These are phyloP conservation scores for Scaptomyza pallida DNA, from an alignment of 1,140 invertebrate genomes.

Conservation along the genomic window DNA sequence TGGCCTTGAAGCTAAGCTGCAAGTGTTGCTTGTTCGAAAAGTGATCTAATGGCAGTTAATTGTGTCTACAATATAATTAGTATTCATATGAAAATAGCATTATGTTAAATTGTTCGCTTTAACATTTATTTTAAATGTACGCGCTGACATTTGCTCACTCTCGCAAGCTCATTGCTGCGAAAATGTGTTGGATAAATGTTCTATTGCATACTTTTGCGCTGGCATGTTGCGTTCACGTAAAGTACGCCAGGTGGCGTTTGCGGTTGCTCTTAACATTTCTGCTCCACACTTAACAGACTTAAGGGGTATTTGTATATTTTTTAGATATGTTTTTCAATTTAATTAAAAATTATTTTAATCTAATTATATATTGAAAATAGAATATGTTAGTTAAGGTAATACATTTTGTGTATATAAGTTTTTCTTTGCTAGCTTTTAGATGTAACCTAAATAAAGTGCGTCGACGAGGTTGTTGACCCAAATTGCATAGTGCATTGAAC, in stretches of 20 bases:
- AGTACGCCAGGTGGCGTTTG: constrained; percentile 25
- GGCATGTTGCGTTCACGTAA: neutral
- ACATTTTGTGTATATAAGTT: too few species aligned
- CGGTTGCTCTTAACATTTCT: constrained; percentile 5
- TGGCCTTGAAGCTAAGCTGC: constrained; percentile 1
- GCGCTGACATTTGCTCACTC: neutral
- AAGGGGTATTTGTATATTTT: neutral
- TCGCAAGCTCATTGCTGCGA: constrained; percentile 44
- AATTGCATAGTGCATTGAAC: constrained; percentile 82
- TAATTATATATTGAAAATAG: too few species aligned
- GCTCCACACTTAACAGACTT: constrained; percentile 22
- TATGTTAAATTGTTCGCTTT: neutral
- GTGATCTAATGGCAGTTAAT: neutral
- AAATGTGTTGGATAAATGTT: neutral
- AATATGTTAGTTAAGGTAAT: too few species aligned
- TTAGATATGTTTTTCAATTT: too few species aligned
- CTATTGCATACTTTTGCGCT: constrained; percentile 67
- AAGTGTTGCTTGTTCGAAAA: too few species aligned
- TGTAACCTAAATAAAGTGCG: constrained; percentile 59
- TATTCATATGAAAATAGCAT: neutral
- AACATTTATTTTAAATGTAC: constrained; percentile 4
- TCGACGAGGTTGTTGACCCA: constrained; percentile 76
- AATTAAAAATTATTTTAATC: too few species aligned
- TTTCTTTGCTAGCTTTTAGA: too few species aligned
- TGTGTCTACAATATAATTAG: neutral